Evolutionary conservation across 1,140 invertebrate genomes (phyloP).

Genomic region (Holotrichia oblita): DNA sequence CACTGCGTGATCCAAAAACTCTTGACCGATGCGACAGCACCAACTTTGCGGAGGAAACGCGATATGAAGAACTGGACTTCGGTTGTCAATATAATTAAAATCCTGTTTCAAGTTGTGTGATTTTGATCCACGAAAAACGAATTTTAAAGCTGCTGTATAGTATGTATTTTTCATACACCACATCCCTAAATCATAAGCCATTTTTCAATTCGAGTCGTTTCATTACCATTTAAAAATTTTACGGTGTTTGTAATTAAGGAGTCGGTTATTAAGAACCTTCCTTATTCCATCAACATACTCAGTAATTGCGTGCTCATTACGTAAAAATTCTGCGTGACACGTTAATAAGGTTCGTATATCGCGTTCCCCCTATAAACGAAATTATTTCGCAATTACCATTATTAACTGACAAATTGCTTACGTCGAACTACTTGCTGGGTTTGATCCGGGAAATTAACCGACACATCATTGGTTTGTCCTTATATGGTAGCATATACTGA

Average conservation of each 20-base stretch:
- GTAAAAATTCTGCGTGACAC: constrained; percentile 20
- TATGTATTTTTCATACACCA: too few relatives aligned
- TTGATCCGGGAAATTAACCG: background rate
- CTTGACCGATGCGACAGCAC: too few relatives aligned
- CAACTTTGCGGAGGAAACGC: too few relatives aligned
- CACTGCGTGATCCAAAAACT: too few relatives aligned
- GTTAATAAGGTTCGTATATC: background rate
- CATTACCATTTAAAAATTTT: background rate
- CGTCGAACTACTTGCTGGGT: background rate
- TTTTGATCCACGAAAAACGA: too few relatives aligned
- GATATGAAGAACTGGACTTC: too few relatives aligned
- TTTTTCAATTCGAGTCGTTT: background rate
- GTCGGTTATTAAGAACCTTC: background rate
- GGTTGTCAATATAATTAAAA: too few relatives aligned
- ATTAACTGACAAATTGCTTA: constrained; percentile 15
- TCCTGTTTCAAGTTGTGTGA: too few relatives aligned
- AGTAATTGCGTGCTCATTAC: background rate
- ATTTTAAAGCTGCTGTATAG: too few relatives aligned
- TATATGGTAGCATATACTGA: background rate
- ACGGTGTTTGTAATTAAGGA: background rate
- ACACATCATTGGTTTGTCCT: background rate
- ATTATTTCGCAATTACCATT: constrained; percentile 3
- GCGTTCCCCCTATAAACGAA: constrained; percentile 4
- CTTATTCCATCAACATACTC: background rate
- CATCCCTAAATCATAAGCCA: background rate